These are phyloP conservation scores for Tachuris rubrigastra DNA, from an alignment of 2,113 vertebrate genomes.

Conservation along the genomic window DNA sequence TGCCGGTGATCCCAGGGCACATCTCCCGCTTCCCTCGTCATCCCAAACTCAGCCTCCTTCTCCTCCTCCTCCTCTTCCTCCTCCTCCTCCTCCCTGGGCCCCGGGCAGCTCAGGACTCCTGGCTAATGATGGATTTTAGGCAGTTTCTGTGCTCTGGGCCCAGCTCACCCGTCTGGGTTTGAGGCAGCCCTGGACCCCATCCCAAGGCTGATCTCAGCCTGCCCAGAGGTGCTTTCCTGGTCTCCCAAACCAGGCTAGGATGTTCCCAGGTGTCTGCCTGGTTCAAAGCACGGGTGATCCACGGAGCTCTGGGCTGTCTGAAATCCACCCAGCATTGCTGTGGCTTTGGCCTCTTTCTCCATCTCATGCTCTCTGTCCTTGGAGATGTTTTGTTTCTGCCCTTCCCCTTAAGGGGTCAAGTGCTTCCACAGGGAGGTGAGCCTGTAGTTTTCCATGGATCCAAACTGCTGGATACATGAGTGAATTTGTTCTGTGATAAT, in stretches of 20 bases:
- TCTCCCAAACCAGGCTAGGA: background rate
- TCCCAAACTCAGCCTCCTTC: background rate
- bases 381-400: background rate
- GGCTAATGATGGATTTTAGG: accelerated
- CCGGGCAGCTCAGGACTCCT: background rate
- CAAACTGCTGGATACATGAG: background rate
- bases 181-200: accelerated
- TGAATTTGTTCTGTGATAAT: background rate
- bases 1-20: background rate
- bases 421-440: background rate
- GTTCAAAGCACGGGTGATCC: background rate
- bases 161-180: background rate
- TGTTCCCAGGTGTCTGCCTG: accelerated
- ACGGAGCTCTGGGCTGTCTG: background rate
- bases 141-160: background rate
- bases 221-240: background rate
- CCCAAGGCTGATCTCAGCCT: background rate
- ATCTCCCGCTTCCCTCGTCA: accelerated
- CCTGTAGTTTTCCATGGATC: slow-evolving; percentile 7
- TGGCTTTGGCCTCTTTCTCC: background rate
- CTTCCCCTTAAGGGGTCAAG: slow-evolving; percentile 17
- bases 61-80: background rate
- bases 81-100: background rate
- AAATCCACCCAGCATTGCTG: accelerated
- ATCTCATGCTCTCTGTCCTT: background rate